Percentiles rank a stretch among this genome's conserved stretches.
Evolutionary conservation across 2,797 vertebrate species (phyloP).

Genomic region (Lagorchestes hirsutus): DNA sequence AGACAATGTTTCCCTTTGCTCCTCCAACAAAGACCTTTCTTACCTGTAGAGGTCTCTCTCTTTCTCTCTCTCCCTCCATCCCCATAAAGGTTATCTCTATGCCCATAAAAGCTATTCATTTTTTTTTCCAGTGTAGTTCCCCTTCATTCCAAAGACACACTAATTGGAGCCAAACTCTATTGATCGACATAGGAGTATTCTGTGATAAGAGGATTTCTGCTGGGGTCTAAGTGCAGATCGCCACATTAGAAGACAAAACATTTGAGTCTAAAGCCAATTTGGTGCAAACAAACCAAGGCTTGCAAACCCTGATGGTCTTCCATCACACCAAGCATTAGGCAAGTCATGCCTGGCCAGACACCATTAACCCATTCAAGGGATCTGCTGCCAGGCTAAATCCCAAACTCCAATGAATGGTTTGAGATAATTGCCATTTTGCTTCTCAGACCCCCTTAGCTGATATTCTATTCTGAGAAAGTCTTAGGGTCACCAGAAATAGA

Average conservation of each 20-base stretch:
- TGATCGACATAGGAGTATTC: conserved; percentile 49
- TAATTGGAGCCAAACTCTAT: conserved; percentile 45
- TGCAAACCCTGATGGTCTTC: conserved; percentile 59
- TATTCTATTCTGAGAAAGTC: conserved; percentile 61
- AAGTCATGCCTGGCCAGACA: conserved; percentile 46
- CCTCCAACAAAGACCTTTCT: conserved; percentile 45
- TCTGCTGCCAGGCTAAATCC: neutral
- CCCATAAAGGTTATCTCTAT: neutral
- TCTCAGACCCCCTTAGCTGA: neutral
- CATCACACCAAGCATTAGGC: conserved; percentile 48
- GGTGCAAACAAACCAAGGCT: conserved; percentile 56
- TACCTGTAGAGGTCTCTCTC: conserved; percentile 59
- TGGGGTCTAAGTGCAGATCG: conserved; percentile 61
- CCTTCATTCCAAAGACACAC: conserved; percentile 55
- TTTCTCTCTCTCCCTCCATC: conserved; percentile 2
- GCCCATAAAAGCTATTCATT: conserved; percentile 7
- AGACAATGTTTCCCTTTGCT: conserved; percentile 7
- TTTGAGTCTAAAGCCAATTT: conserved; percentile 56
- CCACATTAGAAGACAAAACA: conserved; percentile 58
- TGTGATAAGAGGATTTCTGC: conserved; percentile 51
- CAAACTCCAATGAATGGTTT: conserved; percentile 27
- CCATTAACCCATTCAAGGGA: conserved; percentile 63
- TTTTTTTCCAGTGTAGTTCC: conserved; percentile 32
- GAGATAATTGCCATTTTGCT: conserved; percentile 53
- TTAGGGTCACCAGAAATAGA: conserved; percentile 17